These are phyloP conservation scores for Rotaria macrura DNA, from an alignment of 2,888 invertebrate species.

Conservation along the genomic window DNA sequence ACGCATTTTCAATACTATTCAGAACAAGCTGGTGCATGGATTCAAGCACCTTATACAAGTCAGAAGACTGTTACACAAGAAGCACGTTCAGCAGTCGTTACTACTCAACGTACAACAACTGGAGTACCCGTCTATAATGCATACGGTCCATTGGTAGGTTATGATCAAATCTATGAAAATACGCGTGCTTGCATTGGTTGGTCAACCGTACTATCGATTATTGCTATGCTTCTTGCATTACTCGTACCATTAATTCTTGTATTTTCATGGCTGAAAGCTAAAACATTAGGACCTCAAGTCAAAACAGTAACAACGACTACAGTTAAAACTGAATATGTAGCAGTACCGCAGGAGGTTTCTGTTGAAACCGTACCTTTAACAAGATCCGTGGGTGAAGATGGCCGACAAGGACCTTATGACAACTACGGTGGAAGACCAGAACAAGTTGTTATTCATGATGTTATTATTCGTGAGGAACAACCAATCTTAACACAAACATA, in stretches of 20 bases:
- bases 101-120: not conserved
- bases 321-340: not conserved
- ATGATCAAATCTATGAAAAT: not conserved
- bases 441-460: not conserved
- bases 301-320: not conserved
- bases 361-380: not conserved
- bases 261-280: not conserved
- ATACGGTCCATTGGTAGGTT: not conserved
- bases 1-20: not conserved
- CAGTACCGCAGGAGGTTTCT: not conserved
- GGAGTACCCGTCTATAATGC: not conserved
- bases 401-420: not conserved
- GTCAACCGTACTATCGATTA: not conserved
- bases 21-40: not conserved
- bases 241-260: not conserved
- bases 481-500: not conserved
- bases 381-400: not conserved
- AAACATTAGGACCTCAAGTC: not conserved
- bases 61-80: not conserved
- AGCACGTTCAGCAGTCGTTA: not conserved
- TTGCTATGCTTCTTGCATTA: not conserved
- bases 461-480: not conserved
- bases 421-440: not conserved
- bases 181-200: not conserved
- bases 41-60: not conserved